Evolutionary conservation across 1,140 invertebrate species (phyloP).

Genomic region (Drosophila prosaltans): DNA sequence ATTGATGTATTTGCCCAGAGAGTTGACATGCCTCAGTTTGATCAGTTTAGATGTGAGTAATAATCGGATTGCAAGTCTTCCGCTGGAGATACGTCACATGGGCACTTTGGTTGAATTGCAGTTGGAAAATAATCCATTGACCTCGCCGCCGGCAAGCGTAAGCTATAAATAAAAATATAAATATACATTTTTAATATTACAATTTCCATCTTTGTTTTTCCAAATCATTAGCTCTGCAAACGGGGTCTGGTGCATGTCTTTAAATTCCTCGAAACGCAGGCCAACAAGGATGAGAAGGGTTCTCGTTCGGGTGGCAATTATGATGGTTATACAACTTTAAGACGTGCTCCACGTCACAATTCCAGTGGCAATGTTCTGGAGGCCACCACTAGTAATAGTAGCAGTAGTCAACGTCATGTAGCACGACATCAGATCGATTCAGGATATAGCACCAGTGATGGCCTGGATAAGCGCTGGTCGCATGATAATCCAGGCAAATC

Average conservation of each 20-base stretch:
- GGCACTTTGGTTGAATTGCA: conserved; percentile 90
- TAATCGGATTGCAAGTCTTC: conserved; percentile 93
- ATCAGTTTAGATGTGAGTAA: conserved; percentile 93
- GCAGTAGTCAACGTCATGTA: conserved; percentile 59
- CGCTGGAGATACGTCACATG: conserved; percentile 93
- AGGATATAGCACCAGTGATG: conserved; percentile 92
- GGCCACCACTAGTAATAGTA: conserved; percentile 58
- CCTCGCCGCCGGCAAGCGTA: conserved; percentile 95
- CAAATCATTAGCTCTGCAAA: conserved; percentile 90
- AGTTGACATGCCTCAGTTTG: conserved; percentile 93
- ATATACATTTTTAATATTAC: neutral
- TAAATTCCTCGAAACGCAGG: conserved; percentile 95
- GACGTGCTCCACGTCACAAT: conserved; percentile 82
- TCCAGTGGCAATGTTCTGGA: conserved; percentile 84
- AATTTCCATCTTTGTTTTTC: conserved; percentile 42
- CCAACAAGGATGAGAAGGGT: conserved; percentile 87
- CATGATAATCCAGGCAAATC: conserved; percentile 86
- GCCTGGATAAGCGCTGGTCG: conserved; percentile 92
- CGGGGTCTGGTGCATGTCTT: conserved; percentile 96
- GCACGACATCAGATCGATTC: conserved; percentile 91
- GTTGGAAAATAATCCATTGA: conserved; percentile 94
- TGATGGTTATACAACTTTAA: conserved; percentile 78
- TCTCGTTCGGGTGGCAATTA: conserved; percentile 78
- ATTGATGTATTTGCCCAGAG: conserved; percentile 93
- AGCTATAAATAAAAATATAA: conserved; percentile 79